These are phyloP conservation scores for Sorex araneus DNA, from an alignment of 2,113 vertebrate species.

Conservation along the genomic window DNA sequence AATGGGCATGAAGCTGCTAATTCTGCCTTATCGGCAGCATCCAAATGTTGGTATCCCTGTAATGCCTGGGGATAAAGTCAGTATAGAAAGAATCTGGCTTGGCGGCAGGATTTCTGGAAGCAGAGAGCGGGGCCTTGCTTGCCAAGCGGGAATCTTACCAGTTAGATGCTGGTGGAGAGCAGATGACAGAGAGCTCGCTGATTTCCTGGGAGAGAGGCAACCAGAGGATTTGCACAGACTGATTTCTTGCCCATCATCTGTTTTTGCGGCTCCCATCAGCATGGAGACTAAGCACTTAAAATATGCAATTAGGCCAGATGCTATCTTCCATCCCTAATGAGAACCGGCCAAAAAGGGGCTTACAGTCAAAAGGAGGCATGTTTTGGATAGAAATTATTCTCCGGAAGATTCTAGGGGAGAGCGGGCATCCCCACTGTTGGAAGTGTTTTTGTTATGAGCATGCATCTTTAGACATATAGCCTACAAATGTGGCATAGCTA, in stretches of 20 bases:
- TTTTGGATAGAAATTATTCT: conserved; percentile 15
- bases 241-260: conserved; percentile 64
- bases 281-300: conserved; percentile 61
- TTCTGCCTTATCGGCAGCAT: conserved; percentile 50
- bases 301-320: conserved; percentile 58
- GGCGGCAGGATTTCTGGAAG: conserved; percentile 22
- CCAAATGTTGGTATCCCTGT: conserved; percentile 25
- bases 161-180: conserved; percentile 40
- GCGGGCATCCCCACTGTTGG: background rate
- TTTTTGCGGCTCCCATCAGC: conserved; percentile 42
- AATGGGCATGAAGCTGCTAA: background rate
- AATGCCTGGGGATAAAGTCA: conserved; percentile 20
- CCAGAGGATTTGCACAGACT: conserved; percentile 65
- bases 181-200: conserved; percentile 63
- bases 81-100: conserved; percentile 38
- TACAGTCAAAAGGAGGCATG: background rate
- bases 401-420: background rate
- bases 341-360: conserved; percentile 36
- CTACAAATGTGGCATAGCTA: background rate
- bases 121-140: conserved; percentile 11
- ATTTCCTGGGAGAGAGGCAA: conserved; percentile 71
- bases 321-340: conserved; percentile 53
- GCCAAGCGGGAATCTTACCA: conserved; percentile 65
- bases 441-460: background rate
- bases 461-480: background rate